A percentile compares a stretch with the other conserved stretches of the same genome.
These are phyloP conservation scores for Nephotettix cincticeps DNA, from an alignment of 1,140 invertebrate genomes.

Conservation along the genomic window DNA sequence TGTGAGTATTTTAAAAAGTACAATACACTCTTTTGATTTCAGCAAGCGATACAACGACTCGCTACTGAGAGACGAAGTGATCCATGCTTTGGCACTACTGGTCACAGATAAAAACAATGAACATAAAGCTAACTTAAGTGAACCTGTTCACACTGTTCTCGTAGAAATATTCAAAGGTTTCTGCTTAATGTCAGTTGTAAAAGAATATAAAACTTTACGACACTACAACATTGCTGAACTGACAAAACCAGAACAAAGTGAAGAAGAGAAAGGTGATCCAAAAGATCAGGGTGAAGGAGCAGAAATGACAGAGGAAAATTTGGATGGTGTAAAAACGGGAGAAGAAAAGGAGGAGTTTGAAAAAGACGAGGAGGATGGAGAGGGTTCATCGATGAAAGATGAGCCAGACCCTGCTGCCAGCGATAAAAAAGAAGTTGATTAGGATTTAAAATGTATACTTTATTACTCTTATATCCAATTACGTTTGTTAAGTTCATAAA, in stretches of 20 bases:
- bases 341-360: no score
- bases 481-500: no score
- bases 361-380: no score
- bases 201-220: conserved; percentile 2
- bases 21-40: conserved; percentile 35
- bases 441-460: no score
- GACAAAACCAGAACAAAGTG: conserved; percentile 3
- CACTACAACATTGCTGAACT: conserved; percentile 17
- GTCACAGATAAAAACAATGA: conserved; percentile 64
- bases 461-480: no score
- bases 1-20: no score
- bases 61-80: conserved; percentile 66
- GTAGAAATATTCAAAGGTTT: conserved; percentile 72
- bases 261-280: conserved; percentile 20
- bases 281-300: conserved; percentile 14
- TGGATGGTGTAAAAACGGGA: no score
- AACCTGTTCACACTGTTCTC: conserved; percentile 70
- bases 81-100: conserved; percentile 66
- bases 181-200: conserved; percentile 57
- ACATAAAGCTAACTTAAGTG: conserved; percentile 73
- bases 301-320: no score
- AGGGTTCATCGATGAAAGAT: no score
- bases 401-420: no score
- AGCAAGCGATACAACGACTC: conserved; percentile 74
- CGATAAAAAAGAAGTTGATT: no score